A percentile compares a stretch with the other conserved stretches of the same genome.
Conservation (phyloP, 2,113 vertebrate species). For the Chlorocebus sabaeus region DNA sequence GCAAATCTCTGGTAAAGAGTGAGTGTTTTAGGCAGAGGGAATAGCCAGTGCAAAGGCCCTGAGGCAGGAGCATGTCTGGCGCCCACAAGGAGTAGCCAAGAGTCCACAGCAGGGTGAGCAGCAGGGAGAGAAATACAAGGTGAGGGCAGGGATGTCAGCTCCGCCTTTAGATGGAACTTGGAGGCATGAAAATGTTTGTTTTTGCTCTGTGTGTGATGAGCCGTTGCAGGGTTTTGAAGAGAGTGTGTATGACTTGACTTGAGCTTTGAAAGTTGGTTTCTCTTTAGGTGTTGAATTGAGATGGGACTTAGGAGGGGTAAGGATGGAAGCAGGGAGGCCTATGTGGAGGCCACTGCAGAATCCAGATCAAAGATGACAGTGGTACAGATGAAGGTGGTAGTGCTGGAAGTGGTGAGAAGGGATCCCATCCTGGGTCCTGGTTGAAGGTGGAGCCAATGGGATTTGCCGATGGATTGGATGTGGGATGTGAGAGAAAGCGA, state of each 20-base stretch:
- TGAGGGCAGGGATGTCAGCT: not conserved
- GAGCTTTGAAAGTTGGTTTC: not conserved
- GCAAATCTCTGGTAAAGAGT: not conserved
- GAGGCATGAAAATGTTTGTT: not conserved
- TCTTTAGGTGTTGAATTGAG: not conserved
- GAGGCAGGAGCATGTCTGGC: not conserved
- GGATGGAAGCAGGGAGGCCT: not conserved
- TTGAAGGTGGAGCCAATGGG: not conserved
- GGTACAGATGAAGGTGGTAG: not conserved
- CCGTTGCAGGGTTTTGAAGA: not conserved
- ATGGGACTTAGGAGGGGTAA: accelerated
- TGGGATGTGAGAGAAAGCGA: not conserved
- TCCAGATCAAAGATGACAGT: accelerated
- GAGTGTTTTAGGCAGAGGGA: too few relatives aligned
- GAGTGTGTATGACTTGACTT: not conserved
- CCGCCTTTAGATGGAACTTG: too few relatives aligned
- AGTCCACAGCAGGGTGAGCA: not conserved
- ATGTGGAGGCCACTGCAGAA: not conserved
- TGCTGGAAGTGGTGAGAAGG: accelerated
- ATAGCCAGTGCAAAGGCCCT: not conserved
- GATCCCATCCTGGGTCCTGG: accelerated
- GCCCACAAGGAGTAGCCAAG: not conserved
- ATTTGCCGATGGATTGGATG: accelerated
- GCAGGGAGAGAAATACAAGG: not conserved
- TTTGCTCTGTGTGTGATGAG: not conserved